These are phyloP conservation scores for Melanogrammus aeglefinus DNA, from an alignment of 2,797 vertebrate species.

Conservation along the genomic window DNA sequence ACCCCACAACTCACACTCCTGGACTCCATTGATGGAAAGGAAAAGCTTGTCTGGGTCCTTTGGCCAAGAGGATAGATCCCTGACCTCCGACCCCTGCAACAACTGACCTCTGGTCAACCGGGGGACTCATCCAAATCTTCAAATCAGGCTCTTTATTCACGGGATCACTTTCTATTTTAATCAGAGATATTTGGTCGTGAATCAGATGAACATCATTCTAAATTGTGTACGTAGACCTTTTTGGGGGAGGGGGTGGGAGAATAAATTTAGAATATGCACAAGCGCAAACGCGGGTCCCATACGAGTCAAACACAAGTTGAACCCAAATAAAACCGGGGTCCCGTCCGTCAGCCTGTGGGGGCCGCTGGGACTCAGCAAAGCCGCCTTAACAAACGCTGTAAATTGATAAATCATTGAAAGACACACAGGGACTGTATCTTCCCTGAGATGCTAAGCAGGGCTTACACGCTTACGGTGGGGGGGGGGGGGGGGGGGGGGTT, in stretches of 20 bases:
- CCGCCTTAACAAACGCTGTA: conserved; percentile 80
- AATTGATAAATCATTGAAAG: conserved; percentile 84
- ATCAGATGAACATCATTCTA: no score
- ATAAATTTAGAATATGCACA: neutral
- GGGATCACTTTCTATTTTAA: no score
- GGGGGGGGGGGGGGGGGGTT: no score
- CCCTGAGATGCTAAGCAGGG: conserved; percentile 72
- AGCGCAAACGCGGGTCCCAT: neutral
- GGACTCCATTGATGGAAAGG: conserved; percentile 31
- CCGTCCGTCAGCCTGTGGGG: conserved; percentile 25
- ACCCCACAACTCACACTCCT: conserved; percentile 41
- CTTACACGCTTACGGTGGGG: conserved; percentile 41
- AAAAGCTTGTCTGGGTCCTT: neutral
- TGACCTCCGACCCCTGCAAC: no score
- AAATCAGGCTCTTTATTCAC: no score
- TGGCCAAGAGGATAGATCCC: no score
- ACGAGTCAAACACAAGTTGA: neutral
- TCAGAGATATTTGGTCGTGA: no score
- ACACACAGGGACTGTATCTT: conserved; percentile 75
- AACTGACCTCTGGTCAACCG: no score
- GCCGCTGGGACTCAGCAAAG: conserved; percentile 60
- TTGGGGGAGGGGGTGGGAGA: neutral
- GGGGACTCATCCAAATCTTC: no score
- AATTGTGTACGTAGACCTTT: no score
- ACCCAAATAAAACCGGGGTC: neutral